Percentiles rank a stretch among this genome's conserved stretches.
Evolutionary conservation across 2,797 vertebrate genomes (phyloP).

Genomic region (Sus cebifrons): DNA sequence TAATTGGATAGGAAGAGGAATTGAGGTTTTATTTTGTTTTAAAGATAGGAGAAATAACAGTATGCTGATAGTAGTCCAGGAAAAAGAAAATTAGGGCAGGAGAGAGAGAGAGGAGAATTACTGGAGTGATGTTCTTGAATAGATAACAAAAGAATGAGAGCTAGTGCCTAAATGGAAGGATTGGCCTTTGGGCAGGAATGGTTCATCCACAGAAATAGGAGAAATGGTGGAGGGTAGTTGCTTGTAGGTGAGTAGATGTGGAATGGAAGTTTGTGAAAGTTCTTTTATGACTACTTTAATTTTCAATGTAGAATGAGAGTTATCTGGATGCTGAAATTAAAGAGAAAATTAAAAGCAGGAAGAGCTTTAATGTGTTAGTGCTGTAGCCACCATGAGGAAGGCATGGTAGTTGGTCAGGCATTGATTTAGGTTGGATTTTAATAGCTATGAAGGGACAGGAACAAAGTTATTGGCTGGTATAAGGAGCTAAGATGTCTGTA

Average conservation of each 20-base stretch:
- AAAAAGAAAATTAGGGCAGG: constrained; percentile 3
- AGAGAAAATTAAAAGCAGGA: not conserved
- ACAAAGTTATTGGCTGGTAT: not conserved
- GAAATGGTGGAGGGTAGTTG: not conserved
- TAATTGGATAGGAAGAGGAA: not conserved
- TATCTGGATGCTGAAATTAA: not conserved
- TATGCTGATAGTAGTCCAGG: not conserved
- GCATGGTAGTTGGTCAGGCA: not conserved
- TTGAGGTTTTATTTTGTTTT: not conserved
- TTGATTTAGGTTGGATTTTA: not conserved
- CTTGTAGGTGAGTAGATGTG: not conserved
- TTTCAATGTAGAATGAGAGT: constrained; percentile 41
- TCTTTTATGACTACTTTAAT: not conserved
- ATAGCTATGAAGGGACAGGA: not conserved
- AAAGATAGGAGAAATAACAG: not conserved
- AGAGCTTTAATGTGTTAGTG: not conserved
- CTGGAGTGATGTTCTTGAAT: not conserved
- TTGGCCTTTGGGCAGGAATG: not conserved
- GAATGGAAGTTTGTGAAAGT: not conserved
- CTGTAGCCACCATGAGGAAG: not conserved
- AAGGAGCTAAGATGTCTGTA: not conserved
- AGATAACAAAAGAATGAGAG: not conserved
- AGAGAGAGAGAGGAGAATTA: not conserved
- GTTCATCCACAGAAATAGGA: not conserved
- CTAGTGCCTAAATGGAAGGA: not conserved